phyloP scores from a whole-genome alignment of 2,797 vertebrate genomes.

The Alcedo quadribrachys region DNA sequence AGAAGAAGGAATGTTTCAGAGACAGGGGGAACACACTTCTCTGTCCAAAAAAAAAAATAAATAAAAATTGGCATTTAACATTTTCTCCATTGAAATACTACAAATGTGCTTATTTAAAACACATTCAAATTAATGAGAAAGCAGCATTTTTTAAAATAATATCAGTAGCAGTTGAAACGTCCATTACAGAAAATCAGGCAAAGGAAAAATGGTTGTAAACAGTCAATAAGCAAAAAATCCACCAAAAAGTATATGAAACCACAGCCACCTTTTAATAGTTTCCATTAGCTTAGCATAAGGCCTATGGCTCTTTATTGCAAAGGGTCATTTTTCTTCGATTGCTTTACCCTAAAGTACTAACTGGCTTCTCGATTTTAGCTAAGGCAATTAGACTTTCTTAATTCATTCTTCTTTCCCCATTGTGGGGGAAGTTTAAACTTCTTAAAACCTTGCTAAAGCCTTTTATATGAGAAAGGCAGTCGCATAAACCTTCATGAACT shows the following conservation, averaged over 20 bases:
- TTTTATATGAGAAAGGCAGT: neutral
- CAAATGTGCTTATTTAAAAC: neutral
- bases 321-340: neutral
- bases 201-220: neutral
- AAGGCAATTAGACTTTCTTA: neutral
- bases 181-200: neutral
- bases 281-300: neutral
- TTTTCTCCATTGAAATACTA: neutral
- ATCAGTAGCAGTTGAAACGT: neutral
- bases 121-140: neutral
- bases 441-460: neutral
- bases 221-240: accelerated
- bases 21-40: neutral
- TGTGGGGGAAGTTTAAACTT: neutral
- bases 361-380: neutral
- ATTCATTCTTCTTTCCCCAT: neutral
- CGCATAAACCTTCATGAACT: neutral
- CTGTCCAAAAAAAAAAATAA: no score
- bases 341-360: neutral
- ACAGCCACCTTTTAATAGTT: neutral
- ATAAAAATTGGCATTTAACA: neutral
- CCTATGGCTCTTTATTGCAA: neutral
- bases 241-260: neutral
- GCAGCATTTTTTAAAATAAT: neutral
- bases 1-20: neutral